Percentiles rank a stretch among this genome's conserved stretches.
These are phyloP conservation scores for Formica aserva DNA, from an alignment of 2,888 invertebrate species.

Conservation along the genomic window DNA sequence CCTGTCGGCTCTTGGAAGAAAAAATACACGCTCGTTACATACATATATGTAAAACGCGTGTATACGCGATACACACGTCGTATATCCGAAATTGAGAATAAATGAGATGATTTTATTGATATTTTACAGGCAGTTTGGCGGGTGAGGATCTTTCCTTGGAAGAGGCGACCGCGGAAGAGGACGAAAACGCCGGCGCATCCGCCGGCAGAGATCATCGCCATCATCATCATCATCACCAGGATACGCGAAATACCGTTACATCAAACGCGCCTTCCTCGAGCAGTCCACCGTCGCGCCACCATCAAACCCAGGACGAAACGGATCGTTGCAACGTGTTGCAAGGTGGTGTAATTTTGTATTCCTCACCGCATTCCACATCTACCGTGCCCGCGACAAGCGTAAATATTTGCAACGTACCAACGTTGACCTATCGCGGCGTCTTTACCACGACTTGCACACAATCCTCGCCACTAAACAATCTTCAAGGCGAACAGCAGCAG, in stretches of 20 bases:
- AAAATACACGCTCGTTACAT: constrained; percentile 19
- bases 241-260: constrained; percentile 64
- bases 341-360: constrained; percentile 84
- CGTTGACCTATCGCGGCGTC: constrained; percentile 89
- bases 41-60: background rate
- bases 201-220: constrained; percentile 85
- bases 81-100: constrained; percentile 39
- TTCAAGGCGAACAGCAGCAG: constrained; percentile 88
- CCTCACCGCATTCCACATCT: constrained; percentile 81
- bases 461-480: constrained; percentile 89
- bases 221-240: constrained; percentile 84
- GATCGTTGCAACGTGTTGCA: constrained; percentile 83
- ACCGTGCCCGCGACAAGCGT: constrained; percentile 80
- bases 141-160: constrained; percentile 93
- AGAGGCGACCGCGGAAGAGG: constrained; percentile 86
- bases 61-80: background rate
- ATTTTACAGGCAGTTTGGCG: constrained; percentile 91
- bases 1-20: constrained; percentile 74
- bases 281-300: constrained; percentile 80
- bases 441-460: constrained; percentile 90
- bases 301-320: constrained; percentile 80
- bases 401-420: constrained; percentile 86
- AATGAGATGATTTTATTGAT: constrained; percentile 75
- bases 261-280: constrained; percentile 73
- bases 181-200: constrained; percentile 79